phyloP scores from a whole-genome alignment of 2,888 invertebrate genomes.

The Mechanitis mazaeus region DNA sequence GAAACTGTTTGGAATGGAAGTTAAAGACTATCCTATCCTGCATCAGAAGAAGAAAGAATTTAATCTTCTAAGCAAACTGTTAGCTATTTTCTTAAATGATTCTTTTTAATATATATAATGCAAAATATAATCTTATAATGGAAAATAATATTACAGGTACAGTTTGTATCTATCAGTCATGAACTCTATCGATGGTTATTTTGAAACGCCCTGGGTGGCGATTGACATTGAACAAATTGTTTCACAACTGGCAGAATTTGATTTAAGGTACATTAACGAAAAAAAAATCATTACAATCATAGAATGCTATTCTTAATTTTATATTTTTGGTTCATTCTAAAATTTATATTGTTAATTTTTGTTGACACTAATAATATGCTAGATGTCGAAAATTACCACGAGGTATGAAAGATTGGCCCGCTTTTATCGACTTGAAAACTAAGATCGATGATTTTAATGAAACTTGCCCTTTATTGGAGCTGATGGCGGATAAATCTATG shows the following conservation, averaged over 20 bases:
- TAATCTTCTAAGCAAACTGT: conserved; percentile 88
- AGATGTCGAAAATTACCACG: conserved; percentile 90
- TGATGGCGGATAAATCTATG: conserved; percentile 93
- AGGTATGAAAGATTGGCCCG: conserved; percentile 92
- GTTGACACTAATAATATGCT: conserved; percentile 15
- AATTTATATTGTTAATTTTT: background rate
- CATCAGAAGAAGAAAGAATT: conserved; percentile 89
- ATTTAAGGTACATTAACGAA: conserved; percentile 76
- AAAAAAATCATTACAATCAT: background rate
- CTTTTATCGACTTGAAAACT: conserved; percentile 88
- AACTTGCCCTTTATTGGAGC: conserved; percentile 88
- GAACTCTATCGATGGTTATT: conserved; percentile 90
- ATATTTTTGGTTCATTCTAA: background rate
- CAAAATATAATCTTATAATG: background rate
- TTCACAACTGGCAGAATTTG: conserved; percentile 87
- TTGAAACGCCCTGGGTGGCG: conserved; percentile 88
- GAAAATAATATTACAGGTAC: conserved; percentile 46
- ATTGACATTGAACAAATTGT: conserved; percentile 90
- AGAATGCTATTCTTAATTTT: background rate
- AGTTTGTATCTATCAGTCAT: conserved; percentile 86
- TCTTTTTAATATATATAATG: background rate
- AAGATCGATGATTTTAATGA: conserved; percentile 95
- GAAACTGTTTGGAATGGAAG: conserved; percentile 87
- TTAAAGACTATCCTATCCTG: conserved; percentile 88
- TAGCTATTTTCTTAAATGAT: conserved; percentile 44